Percentiles rank a stretch among this genome's conserved stretches.
Conservation (phyloP, 2,797 vertebrate species). For the Hephaestus fuliginosus region DNA sequence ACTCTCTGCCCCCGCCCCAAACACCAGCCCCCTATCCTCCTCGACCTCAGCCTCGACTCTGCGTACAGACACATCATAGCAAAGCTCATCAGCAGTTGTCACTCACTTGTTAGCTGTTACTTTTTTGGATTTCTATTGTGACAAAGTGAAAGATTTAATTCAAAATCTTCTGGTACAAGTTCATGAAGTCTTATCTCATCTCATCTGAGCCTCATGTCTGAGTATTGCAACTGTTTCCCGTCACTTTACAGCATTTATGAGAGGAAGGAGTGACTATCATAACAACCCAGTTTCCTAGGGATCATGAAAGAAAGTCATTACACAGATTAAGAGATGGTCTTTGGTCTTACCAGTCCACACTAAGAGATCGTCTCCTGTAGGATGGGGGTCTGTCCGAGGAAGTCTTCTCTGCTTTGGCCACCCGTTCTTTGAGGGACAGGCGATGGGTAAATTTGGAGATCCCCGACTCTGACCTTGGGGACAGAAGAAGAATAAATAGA, state of each 20-base stretch:
- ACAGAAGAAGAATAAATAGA: constrained; percentile 53
- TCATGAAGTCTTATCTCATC: neutral
- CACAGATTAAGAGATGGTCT: neutral
- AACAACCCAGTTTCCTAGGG: neutral
- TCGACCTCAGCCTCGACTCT: constrained; percentile 36
- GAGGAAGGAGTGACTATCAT: neutral
- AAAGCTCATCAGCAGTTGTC: constrained; percentile 14
- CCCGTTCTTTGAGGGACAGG: constrained; percentile 91
- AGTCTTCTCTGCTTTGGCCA: constrained; percentile 88
- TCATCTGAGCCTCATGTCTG: neutral
- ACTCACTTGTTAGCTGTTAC: constrained; percentile 10
- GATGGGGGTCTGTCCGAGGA: constrained; percentile 79
- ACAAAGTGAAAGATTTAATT: neutral
- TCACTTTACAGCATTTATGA: constrained; percentile 3
- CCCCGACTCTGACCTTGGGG: constrained; percentile 88
- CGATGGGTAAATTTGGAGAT: constrained; percentile 91
- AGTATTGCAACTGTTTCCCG: neutral
- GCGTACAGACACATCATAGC: constrained; percentile 32
- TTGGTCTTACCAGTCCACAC: constrained; percentile 91
- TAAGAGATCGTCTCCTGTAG: constrained; percentile 91
- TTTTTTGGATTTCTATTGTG: constrained; percentile 1
- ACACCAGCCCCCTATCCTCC: constrained; percentile 43
- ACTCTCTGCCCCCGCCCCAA: constrained; percentile 46
- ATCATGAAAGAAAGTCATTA: neutral
- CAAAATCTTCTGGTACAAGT: constrained; percentile 9